These are phyloP conservation scores for Cryptus viduatorius DNA, from an alignment of 2,888 invertebrate genomes.

Conservation along the genomic window DNA sequence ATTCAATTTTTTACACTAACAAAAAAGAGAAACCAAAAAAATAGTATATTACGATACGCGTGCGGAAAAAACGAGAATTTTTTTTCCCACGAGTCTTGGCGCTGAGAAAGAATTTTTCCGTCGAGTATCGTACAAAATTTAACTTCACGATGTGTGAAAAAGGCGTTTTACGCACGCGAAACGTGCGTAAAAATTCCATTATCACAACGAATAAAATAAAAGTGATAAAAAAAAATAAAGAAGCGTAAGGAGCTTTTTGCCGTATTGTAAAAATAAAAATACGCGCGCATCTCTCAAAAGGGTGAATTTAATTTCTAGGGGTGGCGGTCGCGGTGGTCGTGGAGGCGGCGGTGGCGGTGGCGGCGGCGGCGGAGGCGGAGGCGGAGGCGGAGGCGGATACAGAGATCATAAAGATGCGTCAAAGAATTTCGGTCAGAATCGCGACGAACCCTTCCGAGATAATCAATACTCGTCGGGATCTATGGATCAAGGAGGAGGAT, in stretches of 20 bases:
- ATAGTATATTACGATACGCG: too few species aligned
- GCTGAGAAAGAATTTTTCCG: too few species aligned
- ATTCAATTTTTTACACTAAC: not conserved
- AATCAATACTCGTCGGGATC: conserved; percentile 62
- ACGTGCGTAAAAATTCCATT: too few species aligned
- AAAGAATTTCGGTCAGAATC: conserved; percentile 76
- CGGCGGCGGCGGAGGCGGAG: conserved; percentile 76
- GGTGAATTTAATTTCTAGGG: conserved; percentile 62
- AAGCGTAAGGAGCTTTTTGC: too few species aligned
- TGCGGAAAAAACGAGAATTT: too few species aligned
- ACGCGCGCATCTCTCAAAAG: not conserved
- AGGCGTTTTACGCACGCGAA: too few species aligned
- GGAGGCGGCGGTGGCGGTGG: conserved; percentile 73
- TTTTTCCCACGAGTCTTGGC: too few species aligned
- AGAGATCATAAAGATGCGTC: conserved; percentile 75
- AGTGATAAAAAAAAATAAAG: not conserved
- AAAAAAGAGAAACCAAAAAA: too few species aligned
- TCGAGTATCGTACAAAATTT: too few species aligned
- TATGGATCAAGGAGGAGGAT: conserved; percentile 60
- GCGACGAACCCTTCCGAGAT: conserved; percentile 67
- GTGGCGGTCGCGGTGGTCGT: conserved; percentile 75
- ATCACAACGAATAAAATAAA: too few species aligned
- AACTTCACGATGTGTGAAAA: too few species aligned
- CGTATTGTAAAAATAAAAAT: too few species aligned
- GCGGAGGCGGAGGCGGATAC: conserved; percentile 72